phyloP scores from a whole-genome alignment of 2,797 vertebrate species.

The Poeciliopsis presidionis region DNA sequence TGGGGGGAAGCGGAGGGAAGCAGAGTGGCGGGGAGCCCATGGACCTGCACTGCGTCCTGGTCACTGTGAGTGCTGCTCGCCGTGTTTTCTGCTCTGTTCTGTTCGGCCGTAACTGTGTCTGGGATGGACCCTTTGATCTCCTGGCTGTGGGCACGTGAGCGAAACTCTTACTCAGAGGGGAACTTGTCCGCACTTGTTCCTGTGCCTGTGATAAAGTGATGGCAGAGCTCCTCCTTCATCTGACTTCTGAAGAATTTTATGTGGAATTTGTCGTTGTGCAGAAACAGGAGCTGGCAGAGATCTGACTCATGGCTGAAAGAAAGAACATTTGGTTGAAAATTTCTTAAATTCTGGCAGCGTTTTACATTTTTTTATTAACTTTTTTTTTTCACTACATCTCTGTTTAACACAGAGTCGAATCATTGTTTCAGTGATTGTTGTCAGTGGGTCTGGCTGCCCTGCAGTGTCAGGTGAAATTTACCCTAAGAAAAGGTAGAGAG shows the following conservation, averaged over 20 bases:
- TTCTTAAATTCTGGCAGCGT: background rate
- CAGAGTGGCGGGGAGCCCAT: conserved; percentile 82
- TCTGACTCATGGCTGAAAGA: background rate
- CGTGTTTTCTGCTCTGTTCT: background rate
- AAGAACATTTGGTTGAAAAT: background rate
- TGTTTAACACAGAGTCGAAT: background rate
- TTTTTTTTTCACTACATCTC: background rate
- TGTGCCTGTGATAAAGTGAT: conserved; percentile 36
- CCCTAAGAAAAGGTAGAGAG: background rate
- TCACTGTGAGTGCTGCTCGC: conserved; percentile 83
- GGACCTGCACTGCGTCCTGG: conserved; percentile 93
- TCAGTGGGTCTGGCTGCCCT: background rate
- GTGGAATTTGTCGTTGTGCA: conserved; percentile 1
- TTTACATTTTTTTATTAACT: background rate
- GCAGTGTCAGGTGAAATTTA: background rate
- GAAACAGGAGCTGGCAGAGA: background rate
- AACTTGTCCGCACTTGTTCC: conserved; percentile 64
- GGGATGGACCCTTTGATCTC: background rate
- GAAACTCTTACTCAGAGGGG: conserved; percentile 37
- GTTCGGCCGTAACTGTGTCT: background rate
- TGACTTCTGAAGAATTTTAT: conserved; percentile 50
- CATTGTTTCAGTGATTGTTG: background rate
- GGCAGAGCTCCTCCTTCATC: conserved; percentile 42
- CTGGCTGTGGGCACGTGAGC: conserved; percentile 7
- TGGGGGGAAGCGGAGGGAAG: conserved; percentile 75